Base-by-base conservation (phyloP, 2,113 vertebrate genomes). In the Ranitomeya imitator region DNA sequence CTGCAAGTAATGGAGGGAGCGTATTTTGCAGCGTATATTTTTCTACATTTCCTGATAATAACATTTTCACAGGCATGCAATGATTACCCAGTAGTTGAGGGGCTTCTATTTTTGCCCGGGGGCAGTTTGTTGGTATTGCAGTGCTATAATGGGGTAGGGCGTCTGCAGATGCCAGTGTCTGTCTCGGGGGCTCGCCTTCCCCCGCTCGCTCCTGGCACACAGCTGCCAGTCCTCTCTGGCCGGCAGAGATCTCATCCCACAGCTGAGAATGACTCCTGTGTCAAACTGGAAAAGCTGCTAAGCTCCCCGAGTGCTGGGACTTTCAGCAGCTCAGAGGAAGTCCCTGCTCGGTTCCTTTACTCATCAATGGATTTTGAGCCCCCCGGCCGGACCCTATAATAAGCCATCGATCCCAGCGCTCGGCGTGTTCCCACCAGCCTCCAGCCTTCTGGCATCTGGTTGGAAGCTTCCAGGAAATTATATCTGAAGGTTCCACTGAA, bases 291-390 rank as follows among this genome's bases (percentile, higher is more conserved):
- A 60, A 14, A 60, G 79, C 79, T 83, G 79, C 23, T 74, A 88
- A 82, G 18, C 86, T 74, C 13, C 4, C 65, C 31, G 65, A 60
- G 63, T 82, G 61, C 26, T 61, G 71, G 51, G 51, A 19, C 79
- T 86, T 86, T 37, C 76, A 21, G 60, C 57, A 63, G 73, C 55
- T 87, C 69, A 87, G 67, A 80, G 63, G 65, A 63, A 83, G 18
- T 31, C 69, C 19, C 31, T 52, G 55, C 78, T 71, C 60, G n/a
- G 15, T 7, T 14, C 63, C 10, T 76, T 18, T 4, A 63, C 51
- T 45, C 10, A 21, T 65, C 45, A 19, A 87, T 57, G 86, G 86
- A 81, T 69, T 71, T 8, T 37, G 45, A 13, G 37, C 31, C 74
- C 31, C 74, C 2, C 6, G 61, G 74, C 26, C 0, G 4, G 3